These are phyloP conservation scores for Peribatodes rhomboidaria DNA, from an alignment of 2,888 invertebrate genomes.

Conservation along the genomic window DNA sequence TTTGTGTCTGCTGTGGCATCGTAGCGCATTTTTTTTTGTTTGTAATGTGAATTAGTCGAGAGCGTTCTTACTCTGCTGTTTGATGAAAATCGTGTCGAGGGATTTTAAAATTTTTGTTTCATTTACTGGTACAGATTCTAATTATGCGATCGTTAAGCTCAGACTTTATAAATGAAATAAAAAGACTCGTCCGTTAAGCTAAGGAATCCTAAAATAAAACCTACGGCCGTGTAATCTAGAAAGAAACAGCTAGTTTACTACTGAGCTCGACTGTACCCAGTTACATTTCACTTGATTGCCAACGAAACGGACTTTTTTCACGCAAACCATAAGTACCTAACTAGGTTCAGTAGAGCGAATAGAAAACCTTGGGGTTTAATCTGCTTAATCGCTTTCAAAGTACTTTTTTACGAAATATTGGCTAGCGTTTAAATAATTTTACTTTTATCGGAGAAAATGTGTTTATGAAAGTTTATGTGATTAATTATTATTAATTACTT, in stretches of 20 bases:
- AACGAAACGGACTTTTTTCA: slow-evolving; percentile 27
- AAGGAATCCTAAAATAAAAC: slow-evolving; percentile 22
- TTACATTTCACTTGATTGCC: slow-evolving; percentile 28
- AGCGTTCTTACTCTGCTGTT: too few relatives aligned
- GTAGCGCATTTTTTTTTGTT: too few relatives aligned
- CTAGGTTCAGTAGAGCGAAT: slow-evolving; percentile 22
- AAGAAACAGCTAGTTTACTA: slow-evolving; percentile 26
- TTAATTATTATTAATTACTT: not conserved
- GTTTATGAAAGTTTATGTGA: not conserved
- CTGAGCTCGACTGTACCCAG: slow-evolving; percentile 20
- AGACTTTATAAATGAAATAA: slow-evolving; percentile 8
- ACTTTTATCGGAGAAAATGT: slow-evolving; percentile 8
- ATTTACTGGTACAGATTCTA: too few relatives aligned
- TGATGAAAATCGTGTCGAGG: too few relatives aligned
- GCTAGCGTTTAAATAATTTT: slow-evolving; percentile 5
- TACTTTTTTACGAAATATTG: slow-evolving; percentile 13
- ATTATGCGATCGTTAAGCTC: too few relatives aligned
- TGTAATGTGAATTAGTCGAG: too few relatives aligned
- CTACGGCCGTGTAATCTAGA: slow-evolving; percentile 23
- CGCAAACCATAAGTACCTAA: slow-evolving; percentile 29
- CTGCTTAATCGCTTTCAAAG: slow-evolving; percentile 22
- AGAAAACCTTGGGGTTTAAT: slow-evolving; percentile 23
- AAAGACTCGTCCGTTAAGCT: not conserved
- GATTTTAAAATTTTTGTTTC: too few relatives aligned
- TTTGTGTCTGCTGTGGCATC: too few relatives aligned